Evolutionary conservation across 2,797 vertebrate species (phyloP), one percentile per base, ranked within the genome.

Genomic region (Okamejei kenojei): DNA sequence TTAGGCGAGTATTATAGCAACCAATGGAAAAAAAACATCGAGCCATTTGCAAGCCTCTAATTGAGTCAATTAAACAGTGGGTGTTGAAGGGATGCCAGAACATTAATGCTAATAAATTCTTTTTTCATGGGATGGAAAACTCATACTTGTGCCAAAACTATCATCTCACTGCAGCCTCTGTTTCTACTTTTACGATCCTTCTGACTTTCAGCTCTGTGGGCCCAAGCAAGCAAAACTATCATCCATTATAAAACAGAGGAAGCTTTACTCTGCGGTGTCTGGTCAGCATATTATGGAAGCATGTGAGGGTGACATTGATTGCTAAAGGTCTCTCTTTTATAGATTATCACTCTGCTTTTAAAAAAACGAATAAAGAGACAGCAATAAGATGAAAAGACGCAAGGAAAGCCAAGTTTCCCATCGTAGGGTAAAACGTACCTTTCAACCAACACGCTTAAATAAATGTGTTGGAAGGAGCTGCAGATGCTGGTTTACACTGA

Each of bases 151-250:
- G n/a, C 84, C 84, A 88, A 88, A 86, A 19, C 17, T 17, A 32
- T 86, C 29, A 86, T 63, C 15, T 63, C 26, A 86, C 13, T 88
- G 61, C 7, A 65, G 68, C 61, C n/a, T 10, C 29, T 65, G 61
- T 88, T 88, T 68, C 84, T 88, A 1, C 15, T 88, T 88, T 88
- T 88, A 88, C 65, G 61, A 88, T 35, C 61, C 61, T 88, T 68
- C n/a, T 88, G 65, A 68, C n/a, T 32, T 15, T 88, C n/a, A 32
- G 58, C n/a, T 88, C n/a, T 54, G 65, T 68, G 84, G n/a, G 63
- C 84, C 68, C 7, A 26, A 35, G n/a, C 61, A 88, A 32, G 4
- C 5, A 63, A 88, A 68, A 88, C 61, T 15, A 68, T 10, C n/a
- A 32, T 19, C 13, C 84, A 65, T n/a, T 65, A 7, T n/a, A 88